A percentile compares a stretch with the other conserved stretches of the same genome.
phyloP scores from a whole-genome alignment of 30 jellyfish, hydroid and myxozoan species.

The Euphysa ruthae region DNA sequence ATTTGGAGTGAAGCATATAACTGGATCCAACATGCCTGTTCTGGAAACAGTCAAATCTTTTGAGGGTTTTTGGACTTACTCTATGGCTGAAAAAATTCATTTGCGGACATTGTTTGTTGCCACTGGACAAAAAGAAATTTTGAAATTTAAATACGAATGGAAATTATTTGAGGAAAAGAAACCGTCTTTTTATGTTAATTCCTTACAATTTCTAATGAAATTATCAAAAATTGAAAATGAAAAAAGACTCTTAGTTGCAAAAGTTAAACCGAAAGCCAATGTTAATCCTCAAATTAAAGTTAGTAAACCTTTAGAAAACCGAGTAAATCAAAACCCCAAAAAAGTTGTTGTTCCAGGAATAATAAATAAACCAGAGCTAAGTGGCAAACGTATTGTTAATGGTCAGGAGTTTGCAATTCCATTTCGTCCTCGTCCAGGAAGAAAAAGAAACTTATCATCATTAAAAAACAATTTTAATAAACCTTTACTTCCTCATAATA shows the following conservation, averaged over 20 bases:
- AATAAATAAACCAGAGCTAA: not conserved
- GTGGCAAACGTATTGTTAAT: slow-evolving; percentile 18
- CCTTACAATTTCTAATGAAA: not conserved
- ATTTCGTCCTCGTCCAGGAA: slow-evolving; percentile 29
- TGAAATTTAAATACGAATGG: slow-evolving; percentile 34
- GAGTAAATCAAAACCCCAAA: slow-evolving; percentile 11
- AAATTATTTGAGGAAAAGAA: slow-evolving; percentile 13
- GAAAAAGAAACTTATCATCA: not conserved
- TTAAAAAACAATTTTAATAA: not conserved
- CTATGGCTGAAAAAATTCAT: slow-evolving; percentile 15
- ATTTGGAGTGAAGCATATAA: slow-evolving; percentile 12
- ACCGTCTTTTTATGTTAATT: slow-evolving; percentile 3
- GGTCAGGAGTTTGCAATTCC: slow-evolving; percentile 5
- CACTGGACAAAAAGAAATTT: slow-evolving; percentile 9
- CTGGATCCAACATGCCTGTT: not conserved
- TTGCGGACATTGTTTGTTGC: slow-evolving; percentile 24
- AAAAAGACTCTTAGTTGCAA: not conserved
- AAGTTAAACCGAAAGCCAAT: not conserved
- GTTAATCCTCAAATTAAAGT: slow-evolving; percentile 13
- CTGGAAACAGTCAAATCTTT: not conserved
- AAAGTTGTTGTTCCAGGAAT: slow-evolving; percentile 28
- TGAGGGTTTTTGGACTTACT: slow-evolving; percentile 24
- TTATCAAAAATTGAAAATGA: slow-evolving; percentile 12
- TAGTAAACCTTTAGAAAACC: too few relatives aligned
- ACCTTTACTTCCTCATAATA: not conserved